Evolutionary conservation across 2,797 vertebrate species (phyloP), one percentile per base, ranked within the genome.

Genomic region (Xenopus petersii): DNA sequence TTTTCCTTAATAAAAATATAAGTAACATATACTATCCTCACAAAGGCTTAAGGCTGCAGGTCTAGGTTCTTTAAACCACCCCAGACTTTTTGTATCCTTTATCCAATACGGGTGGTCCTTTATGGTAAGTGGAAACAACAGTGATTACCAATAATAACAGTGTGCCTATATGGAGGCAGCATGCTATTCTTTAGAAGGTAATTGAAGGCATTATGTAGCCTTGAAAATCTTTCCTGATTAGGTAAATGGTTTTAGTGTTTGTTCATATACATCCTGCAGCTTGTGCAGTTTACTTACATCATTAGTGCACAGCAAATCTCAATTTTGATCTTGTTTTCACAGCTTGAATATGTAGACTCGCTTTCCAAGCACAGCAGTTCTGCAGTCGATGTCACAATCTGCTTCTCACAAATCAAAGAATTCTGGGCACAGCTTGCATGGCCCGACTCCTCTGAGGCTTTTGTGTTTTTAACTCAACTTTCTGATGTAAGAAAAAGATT

Each of bases 351-450:
- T 0, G 62, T 93, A 67, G 88, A 90, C 56, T 82, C 86, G 2
- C 78, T 90, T 60, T 89, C 85, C 71, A 93, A 89, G 70, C 93
- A 95, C 89, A 95, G 95, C 86, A 90, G 90, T n/a, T 96, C 95
- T 0, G 94, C 94, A 0, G 88, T 93, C 75, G 93, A 95, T 0
- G 91, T 94, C 64, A 87, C 88, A 6, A 79, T 88, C 11, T 96
- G 95, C 79, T 93, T 96, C 84, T 84, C 86, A 77, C 93, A 94
- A 86, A 92, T 94, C 78, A 92, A 88, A 60, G 90, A 94, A 81
- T 93, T 96, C 83, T 96, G 95, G 95, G 85, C 85, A 68, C 93
- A 93, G 86, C 86, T 96, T 80, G 92, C 92, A n/a, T 96, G 95
- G 95, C 94, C 95, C 1, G 94, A 96, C 86, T 89, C 93, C 16